Evolutionary conservation across 2,888 invertebrate species (phyloP), one percentile per base, ranked within the genome.

Genomic region (Sphaerophoria rueppellii): DNA sequence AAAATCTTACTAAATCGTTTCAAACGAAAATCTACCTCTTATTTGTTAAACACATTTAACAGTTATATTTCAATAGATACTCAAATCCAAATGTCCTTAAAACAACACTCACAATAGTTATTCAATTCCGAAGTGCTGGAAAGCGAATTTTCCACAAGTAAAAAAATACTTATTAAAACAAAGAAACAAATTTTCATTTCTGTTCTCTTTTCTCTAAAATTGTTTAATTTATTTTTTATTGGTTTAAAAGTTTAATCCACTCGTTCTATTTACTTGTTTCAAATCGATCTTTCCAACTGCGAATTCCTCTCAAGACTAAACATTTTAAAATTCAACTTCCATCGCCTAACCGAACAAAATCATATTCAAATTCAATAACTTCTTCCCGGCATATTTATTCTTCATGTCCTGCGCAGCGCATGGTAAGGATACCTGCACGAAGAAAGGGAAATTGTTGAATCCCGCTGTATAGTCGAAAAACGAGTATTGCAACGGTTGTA

Each of bases 41-140:
- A 2, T 4, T 40, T 43, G 43, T 43, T 43, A 43, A 2, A 43
- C 9, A 11, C 12, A 6, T 43, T 43, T 9, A 43, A 43, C 7
- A 9, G 11, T 43, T 43, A 7, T 37, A 9, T 43, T 43, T 3
- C 12, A 9, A 7, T 11, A 43, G 11, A 43, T 5, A 43, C 6
- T 37, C 6, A 37, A 40, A 7, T 40, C 6, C 9, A 40, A 40
- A 40, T 9, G 40, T 40, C 9, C 9, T 40, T 40, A 1, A 16
- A 24, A 40, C 54, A 43, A 14, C 73, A 89, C 91, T 91, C 88
- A 91, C 91, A 91, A 87, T 91, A 61, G 6, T 61, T 91, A 82
- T 91, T 91, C 60, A 91, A 80, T 85, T 91, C 91, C 46, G 90
- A 88, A 86, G 90, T 89, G 67, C 88, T 91, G 58, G 90, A 88